Percentiles rank a stretch among this genome's conserved stretches.
Evolutionary conservation across 2,888 invertebrate species (phyloP).

Genomic region (Fabriciana adippe): DNA sequence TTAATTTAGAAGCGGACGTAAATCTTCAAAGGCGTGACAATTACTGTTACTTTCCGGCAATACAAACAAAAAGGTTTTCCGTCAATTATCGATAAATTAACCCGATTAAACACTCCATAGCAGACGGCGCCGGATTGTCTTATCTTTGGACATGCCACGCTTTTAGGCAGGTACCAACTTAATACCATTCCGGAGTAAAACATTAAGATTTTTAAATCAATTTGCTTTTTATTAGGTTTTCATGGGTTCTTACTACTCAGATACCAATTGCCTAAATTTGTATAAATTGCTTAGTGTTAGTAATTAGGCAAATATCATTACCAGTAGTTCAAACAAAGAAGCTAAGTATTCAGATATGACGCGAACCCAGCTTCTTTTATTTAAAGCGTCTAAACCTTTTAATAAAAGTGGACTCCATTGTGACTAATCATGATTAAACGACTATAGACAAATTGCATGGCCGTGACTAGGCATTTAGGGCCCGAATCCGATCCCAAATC

Average conservation of each 20-base stretch:
- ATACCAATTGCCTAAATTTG: neutral
- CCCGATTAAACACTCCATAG: conserved; percentile 78
- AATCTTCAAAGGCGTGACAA: conserved; percentile 83
- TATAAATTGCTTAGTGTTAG: conserved; percentile 1
- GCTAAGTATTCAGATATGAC: conserved; percentile 38
- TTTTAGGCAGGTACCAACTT: conserved; percentile 77
- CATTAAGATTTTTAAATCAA: conserved; percentile 72
- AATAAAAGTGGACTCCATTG: conserved; percentile 76
- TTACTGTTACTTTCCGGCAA: conserved; percentile 81
- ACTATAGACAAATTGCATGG: conserved; percentile 82
- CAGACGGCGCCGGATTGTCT: conserved; percentile 77
- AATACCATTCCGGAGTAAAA: conserved; percentile 61
- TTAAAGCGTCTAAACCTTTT: conserved; percentile 70
- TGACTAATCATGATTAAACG: conserved; percentile 83
- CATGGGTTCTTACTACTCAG: conserved; percentile 43
- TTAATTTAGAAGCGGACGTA: conserved; percentile 82
- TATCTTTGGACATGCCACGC: conserved; percentile 79
- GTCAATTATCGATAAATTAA: conserved; percentile 83
- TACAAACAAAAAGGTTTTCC: conserved; percentile 82
- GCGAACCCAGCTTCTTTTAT: conserved; percentile 60
- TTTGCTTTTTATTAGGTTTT: conserved; percentile 73
- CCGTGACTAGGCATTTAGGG: conserved; percentile 80
- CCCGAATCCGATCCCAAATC: conserved; percentile 73
- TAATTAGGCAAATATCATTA: conserved; percentile 14
- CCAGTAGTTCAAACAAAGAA: conserved; percentile 31